A percentile compares a stretch with the other conserved stretches of the same genome.
phyloP scores from a whole-genome alignment of 2,797 vertebrate species.

The Oryzias sinensis region DNA sequence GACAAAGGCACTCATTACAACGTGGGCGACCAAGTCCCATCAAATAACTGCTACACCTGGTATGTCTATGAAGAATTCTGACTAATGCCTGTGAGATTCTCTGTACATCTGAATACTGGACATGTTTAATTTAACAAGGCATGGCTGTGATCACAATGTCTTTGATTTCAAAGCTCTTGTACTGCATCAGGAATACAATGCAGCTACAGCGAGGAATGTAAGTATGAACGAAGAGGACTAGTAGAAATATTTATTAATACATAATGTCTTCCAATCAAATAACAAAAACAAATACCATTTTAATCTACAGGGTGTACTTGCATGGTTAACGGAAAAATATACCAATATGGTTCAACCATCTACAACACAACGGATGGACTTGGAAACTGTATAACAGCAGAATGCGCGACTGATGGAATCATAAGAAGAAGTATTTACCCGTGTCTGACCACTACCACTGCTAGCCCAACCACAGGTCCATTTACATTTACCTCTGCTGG shows the following conservation, averaged over 20 bases:
- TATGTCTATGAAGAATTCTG: conserved; percentile 57
- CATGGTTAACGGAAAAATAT: conserved; percentile 72
- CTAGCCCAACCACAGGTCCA: conserved; percentile 29
- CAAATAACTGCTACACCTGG: conserved; percentile 83
- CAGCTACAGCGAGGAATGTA: conserved; percentile 56
- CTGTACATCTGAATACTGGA: not conserved
- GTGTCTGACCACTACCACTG: conserved; percentile 59
- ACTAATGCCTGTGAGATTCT: not conserved
- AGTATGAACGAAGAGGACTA: conserved; percentile 30
- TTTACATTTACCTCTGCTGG: conserved; percentile 45
- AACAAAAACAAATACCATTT: not conserved
- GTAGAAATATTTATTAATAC: too few relatives aligned
- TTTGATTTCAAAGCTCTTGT: conserved; percentile 64
- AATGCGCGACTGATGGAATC: conserved; percentile 77
- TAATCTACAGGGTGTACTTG: conserved; percentile 81
- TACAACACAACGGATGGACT: conserved; percentile 87
- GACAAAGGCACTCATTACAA: conserved; percentile 74
- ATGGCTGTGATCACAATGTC: not conserved
- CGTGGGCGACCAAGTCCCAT: conserved; percentile 65
- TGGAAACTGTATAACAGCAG: conserved; percentile 83
- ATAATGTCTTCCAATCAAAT: not conserved
- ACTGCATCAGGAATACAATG: conserved; percentile 52
- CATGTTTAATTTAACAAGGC: not conserved
- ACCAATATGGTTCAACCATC: conserved; percentile 72
- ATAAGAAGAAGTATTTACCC: conserved; percentile 53